Conservation (phyloP, 37 sponge, comb jelly and placozoan genomes). For the Haliclona indistincta region DNA sequence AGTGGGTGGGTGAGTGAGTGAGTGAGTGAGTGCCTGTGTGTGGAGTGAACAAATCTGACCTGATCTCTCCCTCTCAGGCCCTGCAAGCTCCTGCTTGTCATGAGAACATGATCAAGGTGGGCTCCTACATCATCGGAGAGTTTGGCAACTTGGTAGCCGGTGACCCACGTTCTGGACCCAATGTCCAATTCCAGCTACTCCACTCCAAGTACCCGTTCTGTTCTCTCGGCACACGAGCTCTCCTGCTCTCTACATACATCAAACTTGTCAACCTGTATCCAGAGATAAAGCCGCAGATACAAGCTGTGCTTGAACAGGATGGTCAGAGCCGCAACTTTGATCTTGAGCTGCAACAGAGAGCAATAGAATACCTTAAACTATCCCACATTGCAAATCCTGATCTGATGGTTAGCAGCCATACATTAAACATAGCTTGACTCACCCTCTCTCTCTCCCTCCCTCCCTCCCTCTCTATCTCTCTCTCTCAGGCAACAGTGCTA, state of each 20-base stretch:
- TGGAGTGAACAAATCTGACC: conserved; percentile 8
- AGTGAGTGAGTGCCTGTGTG: too few relatives aligned
- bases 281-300: conserved; percentile 82
- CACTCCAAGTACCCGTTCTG: conserved; percentile 92
- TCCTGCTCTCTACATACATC: conserved; percentile 93
- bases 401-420: conserved; percentile 71
- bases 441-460: too few relatives aligned
- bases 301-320: conserved; percentile 60
- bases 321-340: conserved; percentile 74
- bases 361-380: conserved; percentile 87
- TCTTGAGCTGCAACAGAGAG: conserved; percentile 91
- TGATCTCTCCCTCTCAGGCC: conserved; percentile 58
- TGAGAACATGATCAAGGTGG: conserved; percentile 98
- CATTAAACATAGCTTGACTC: too few relatives aligned
- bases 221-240: conserved; percentile 65
- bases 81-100: conserved; percentile 99
- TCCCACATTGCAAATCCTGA: conserved; percentile 71
- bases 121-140: conserved; percentile 94
- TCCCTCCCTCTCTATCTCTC: too few relatives aligned
- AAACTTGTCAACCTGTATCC: conserved; percentile 97
- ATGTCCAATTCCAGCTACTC: conserved; percentile 88
- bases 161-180: conserved; percentile 86
- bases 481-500: conserved; percentile 79
- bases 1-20: too few relatives aligned
- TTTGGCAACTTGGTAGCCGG: conserved; percentile 97